Evolutionary conservation across 2,797 vertebrate species (phyloP), one percentile per base, ranked within the genome.

Genomic region (Sebastiscus albofasciatus): DNA sequence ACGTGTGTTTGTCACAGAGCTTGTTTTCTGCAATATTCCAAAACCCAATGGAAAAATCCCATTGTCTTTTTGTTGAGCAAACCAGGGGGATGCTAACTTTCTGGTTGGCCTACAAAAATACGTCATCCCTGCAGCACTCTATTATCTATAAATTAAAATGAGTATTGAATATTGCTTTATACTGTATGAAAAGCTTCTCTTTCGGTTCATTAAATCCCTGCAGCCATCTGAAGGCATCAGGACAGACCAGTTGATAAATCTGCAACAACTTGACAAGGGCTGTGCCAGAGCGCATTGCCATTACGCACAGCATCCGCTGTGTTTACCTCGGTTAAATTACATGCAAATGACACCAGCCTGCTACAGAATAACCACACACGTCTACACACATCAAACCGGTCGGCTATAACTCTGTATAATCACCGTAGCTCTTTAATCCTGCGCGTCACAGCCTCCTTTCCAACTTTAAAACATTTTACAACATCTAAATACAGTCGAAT

Each of bases 141-240:
- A 20, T 49, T 49, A 20, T 46, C 42, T 46, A 46, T 46, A 46
- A 46, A 46, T 46, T 46, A 18, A 46, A 46, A 27, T 4, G 13
- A 59, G 11, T 33, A 11, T 22, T 29, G 16, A 27, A 20, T 29
- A 31, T 8, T 8, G 24, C 36, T 42, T 66, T 29, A 71, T 27
- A 58, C 60, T 58, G 4, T 33, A 42, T 29, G 3, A 64, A 77
- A 62, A 67, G 26, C 46, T 9, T 68, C 24, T 60, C 10, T 12
- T 78, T 22, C 10, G 2, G 42, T 61, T 68, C 12, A 76, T 72
- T 72, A 33, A 61, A 49, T 78, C 13, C 24, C 29, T 70, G 72
- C n/a, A 77, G 46, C n/a, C 56, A 71, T 71, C 31, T 42, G 49
- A 65, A 67, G 56, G 34, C 34, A 80, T n/a, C 29, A 55, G 18